phyloP scores from a whole-genome alignment of 1,140 invertebrate genomes.

The Anoplolepis gracilipes region DNA sequence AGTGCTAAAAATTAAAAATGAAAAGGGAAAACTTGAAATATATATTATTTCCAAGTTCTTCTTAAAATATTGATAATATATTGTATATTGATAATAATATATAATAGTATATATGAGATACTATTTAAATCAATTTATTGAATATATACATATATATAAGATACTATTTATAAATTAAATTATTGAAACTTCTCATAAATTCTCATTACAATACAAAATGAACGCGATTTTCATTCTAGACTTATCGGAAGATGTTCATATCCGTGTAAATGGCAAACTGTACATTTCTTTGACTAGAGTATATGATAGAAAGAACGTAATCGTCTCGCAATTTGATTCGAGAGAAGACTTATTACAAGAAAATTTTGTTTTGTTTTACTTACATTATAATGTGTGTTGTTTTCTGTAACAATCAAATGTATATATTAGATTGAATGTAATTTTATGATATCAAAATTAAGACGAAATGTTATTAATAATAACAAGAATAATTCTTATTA shows the following conservation, averaged over 20 bases:
- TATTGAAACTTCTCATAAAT: too few relatives aligned
- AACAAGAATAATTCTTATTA: not conserved
- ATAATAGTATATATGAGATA: too few relatives aligned
- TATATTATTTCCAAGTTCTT: too few relatives aligned
- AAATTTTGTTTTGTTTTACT: slow-evolving; percentile 57
- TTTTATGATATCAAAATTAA: not conserved
- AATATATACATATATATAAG: too few relatives aligned
- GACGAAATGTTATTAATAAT: not conserved
- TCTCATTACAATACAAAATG: not conserved
- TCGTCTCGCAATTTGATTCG: slow-evolving; percentile 96
- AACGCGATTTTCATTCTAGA: slow-evolving; percentile 82
- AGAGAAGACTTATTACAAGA: slow-evolving; percentile 97
- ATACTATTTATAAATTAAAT: too few relatives aligned
- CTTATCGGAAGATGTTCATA: slow-evolving; percentile 97
- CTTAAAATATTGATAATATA: too few relatives aligned
- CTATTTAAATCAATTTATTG: too few relatives aligned
- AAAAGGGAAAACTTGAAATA: too few relatives aligned
- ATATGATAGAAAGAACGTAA: slow-evolving; percentile 97
- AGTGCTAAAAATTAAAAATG: too few relatives aligned
- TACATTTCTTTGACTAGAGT: slow-evolving; percentile 98
- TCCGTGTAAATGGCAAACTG: slow-evolving; percentile 94
- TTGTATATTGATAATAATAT: too few relatives aligned
- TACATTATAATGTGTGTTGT: not conserved
- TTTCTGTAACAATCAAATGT: not conserved
- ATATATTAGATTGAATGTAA: not conserved